Conservation (phyloP, 2,888 invertebrate genomes). For the Labia minor region DNA sequence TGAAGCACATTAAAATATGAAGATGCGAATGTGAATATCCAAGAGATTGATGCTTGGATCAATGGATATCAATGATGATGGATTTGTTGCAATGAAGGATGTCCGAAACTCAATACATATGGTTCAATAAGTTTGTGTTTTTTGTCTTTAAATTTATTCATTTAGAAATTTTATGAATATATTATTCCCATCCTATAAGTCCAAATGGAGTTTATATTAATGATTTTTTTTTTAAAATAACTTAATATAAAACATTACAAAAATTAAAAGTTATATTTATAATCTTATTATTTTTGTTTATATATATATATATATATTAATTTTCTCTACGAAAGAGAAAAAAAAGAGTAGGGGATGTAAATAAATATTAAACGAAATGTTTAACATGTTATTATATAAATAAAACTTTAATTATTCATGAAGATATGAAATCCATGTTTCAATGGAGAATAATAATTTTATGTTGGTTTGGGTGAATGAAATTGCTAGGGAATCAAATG, state of each 20-base stretch:
- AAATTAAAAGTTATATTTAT: too few relatives aligned
- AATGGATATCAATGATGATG: too few relatives aligned
- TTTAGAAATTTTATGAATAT: background rate
- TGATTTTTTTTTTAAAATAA: background rate
- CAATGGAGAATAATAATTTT: background rate
- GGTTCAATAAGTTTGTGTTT: background rate
- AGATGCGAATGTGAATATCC: background rate
- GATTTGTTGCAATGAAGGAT: background rate
- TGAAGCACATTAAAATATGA: constrained; percentile 8
- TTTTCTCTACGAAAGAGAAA: too few relatives aligned
- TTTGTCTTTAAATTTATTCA: background rate
- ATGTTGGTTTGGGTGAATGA: background rate
- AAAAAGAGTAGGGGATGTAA: too few relatives aligned
- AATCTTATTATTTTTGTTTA: too few relatives aligned
- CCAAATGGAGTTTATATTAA: too few relatives aligned
- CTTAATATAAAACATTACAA: background rate
- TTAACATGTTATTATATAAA: background rate
- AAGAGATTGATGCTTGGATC: background rate
- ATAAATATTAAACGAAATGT: constrained; percentile 13
- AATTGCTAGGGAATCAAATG: background rate
- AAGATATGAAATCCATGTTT: too few relatives aligned
- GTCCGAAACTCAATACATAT: background rate
- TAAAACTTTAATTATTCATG: background rate
- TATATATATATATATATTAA: too few relatives aligned
- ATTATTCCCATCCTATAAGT: background rate